These are phyloP conservation scores for Pelodytes ibericus DNA, from an alignment of 2,797 vertebrate genomes.

Conservation along the genomic window DNA sequence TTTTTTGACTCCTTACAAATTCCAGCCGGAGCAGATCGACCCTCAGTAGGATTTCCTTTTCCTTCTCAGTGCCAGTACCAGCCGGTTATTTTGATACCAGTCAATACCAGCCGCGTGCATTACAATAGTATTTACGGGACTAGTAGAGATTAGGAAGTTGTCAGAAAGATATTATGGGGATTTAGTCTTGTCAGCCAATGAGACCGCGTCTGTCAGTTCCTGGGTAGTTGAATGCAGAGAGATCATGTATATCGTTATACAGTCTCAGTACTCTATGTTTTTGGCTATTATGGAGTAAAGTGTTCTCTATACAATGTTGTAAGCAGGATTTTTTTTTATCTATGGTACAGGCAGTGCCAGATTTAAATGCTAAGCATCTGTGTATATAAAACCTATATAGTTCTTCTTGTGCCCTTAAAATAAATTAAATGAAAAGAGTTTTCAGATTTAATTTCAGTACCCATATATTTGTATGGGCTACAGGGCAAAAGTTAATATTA, in stretches of 20 bases:
- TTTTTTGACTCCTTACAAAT: slow-evolving; percentile 17
- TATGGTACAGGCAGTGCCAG: background rate
- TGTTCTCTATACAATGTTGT: no score
- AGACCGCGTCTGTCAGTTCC: slow-evolving; percentile 6
- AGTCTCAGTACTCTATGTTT: no score
- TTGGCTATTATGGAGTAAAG: no score
- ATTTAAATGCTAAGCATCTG: background rate
- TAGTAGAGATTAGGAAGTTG: slow-evolving; percentile 31
- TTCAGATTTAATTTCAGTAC: no score
- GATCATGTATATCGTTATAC: background rate
- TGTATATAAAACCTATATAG: no score
- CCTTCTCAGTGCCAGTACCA: slow-evolving; percentile 12
- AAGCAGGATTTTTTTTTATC: no score
- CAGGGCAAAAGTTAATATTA: no score
- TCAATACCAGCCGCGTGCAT: slow-evolving; percentile 24
- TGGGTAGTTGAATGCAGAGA: background rate
- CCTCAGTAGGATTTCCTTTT: background rate
- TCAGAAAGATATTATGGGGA: slow-evolving; percentile 34
- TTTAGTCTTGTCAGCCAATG: slow-evolving; percentile 16
- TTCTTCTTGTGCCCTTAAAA: no score
- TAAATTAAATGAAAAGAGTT: no score
- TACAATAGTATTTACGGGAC: slow-evolving; percentile 35
- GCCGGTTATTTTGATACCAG: slow-evolving; percentile 31
- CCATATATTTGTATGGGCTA: no score
- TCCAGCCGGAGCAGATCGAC: background rate